A percentile compares a stretch with the other conserved stretches of the same genome.
Evolutionary conservation across 2,888 invertebrate species (phyloP).

Genomic region (Meloe dianella): DNA sequence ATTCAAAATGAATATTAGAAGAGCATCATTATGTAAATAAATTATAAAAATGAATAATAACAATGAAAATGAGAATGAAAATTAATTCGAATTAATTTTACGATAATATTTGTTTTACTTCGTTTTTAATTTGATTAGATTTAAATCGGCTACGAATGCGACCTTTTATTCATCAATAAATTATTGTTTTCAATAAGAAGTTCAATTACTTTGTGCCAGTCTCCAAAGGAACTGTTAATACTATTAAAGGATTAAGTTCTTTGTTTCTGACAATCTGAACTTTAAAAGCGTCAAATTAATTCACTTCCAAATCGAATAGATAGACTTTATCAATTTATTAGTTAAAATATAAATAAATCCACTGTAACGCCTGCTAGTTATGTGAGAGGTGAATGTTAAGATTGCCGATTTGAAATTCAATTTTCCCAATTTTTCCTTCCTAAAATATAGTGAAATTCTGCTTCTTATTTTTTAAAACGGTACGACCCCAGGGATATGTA

Average conservation of each 20-base stretch:
- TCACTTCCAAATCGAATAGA: slow-evolving; percentile 27
- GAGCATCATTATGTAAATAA: slow-evolving; percentile 25
- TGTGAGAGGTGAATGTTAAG: not conserved
- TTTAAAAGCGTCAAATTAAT: slow-evolving; percentile 34
- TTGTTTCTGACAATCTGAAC: slow-evolving; percentile 30
- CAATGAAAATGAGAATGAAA: slow-evolving; percentile 32
- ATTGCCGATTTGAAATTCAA: slow-evolving; percentile 37
- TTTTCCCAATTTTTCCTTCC: slow-evolving; percentile 36
- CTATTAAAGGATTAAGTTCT: slow-evolving; percentile 33
- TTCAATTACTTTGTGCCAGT: slow-evolving; percentile 30
- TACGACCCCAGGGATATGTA: slow-evolving; percentile 44
- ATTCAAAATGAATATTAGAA: slow-evolving; percentile 29
- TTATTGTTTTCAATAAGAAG: slow-evolving; percentile 30
- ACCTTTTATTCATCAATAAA: slow-evolving; percentile 30
- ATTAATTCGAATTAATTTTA: slow-evolving; percentile 8
- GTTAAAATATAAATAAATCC: slow-evolving; percentile 7
- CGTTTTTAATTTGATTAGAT: not conserved
- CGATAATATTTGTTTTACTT: not conserved
- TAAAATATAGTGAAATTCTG: slow-evolving; percentile 34
- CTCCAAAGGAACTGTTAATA: slow-evolving; percentile 31
- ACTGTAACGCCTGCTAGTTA: not conserved
- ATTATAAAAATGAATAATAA: slow-evolving; percentile 27
- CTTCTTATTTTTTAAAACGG: slow-evolving; percentile 32
- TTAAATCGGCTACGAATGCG: too few relatives aligned
- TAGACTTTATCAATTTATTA: too few relatives aligned